phyloP scores from a whole-genome alignment of 2,888 invertebrate genomes.

The Megaustenia siamemsis region DNA sequence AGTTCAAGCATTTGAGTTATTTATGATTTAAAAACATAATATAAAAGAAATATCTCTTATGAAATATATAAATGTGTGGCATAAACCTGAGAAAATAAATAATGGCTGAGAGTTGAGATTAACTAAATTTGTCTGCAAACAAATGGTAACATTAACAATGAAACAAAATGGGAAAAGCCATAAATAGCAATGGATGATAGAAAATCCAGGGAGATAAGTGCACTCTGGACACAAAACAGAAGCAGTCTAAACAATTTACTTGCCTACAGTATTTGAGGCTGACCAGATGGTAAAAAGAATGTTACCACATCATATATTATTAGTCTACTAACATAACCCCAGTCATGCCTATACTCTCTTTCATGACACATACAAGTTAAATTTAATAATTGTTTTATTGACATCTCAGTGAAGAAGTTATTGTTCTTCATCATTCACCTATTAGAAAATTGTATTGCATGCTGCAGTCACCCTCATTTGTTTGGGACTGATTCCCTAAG shows the following conservation, averaged over 20 bases:
- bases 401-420: too few relatives aligned
- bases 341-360: too few relatives aligned
- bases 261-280: conserved; percentile 52
- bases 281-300: conserved; percentile 44
- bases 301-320: not conserved
- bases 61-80: not conserved
- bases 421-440: too few relatives aligned
- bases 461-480: too few relatives aligned
- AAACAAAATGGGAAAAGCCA: not conserved
- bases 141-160: not conserved
- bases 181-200: conserved; percentile 7
- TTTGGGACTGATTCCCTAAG: too few relatives aligned
- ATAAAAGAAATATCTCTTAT: not conserved
- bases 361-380: too few relatives aligned
- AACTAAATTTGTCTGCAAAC: not conserved
- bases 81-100: not conserved
- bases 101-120: too few relatives aligned
- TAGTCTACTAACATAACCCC: too few relatives aligned
- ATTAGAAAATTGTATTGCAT: too few relatives aligned
- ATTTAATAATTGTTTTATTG: too few relatives aligned
- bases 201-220: conserved; percentile 2
- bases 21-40: too few relatives aligned
- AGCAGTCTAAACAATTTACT: conserved; percentile 37
- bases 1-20: too few relatives aligned
- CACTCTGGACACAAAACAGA: conserved; percentile 7